A percentile compares a stretch with the other conserved stretches of the same genome.
phyloP scores from a whole-genome alignment of 1,140 invertebrate species.

The Cydia splendana region DNA sequence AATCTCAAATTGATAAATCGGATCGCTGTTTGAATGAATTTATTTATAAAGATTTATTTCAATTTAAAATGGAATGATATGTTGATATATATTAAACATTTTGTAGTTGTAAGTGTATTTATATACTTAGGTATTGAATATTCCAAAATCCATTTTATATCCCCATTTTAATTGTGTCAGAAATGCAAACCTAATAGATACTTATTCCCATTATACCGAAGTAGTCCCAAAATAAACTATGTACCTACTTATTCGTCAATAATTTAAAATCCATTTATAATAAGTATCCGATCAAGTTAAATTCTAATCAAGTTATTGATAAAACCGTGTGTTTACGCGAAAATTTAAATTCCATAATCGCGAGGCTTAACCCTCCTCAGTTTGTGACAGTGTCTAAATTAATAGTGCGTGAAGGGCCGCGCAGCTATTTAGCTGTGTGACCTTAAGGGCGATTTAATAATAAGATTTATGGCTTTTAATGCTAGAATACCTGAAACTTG shows the following conservation, averaged over 20 bases:
- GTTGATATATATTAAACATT: too few species aligned
- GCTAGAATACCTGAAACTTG: conserved; percentile 24
- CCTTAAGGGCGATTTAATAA: conserved; percentile 38
- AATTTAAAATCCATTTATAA: not conserved
- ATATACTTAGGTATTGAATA: too few species aligned
- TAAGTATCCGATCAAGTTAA: not conserved
- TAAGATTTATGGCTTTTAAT: conserved; percentile 35
- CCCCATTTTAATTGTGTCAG: too few species aligned
- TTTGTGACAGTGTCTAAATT: conserved; percentile 57
- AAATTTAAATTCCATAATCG: conserved; percentile 57
- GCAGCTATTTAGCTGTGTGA: conserved; percentile 51
- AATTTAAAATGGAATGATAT: too few species aligned
- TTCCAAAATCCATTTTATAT: too few species aligned
- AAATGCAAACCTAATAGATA: too few species aligned
- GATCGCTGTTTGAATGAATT: too few species aligned
- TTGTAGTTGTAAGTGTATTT: too few species aligned
- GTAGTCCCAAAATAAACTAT: too few species aligned
- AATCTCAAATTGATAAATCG: too few species aligned
- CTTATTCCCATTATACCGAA: not conserved
- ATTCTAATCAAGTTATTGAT: conserved; percentile 8
- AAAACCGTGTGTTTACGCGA: conserved; percentile 35
- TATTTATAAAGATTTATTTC: too few species aligned
- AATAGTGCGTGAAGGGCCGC: conserved; percentile 55
- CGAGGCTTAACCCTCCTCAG: conserved; percentile 58
- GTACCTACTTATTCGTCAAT: too few species aligned